phyloP scores from a whole-genome alignment of 2,113 vertebrate genomes.

The Erinaceus europaeus region DNA sequence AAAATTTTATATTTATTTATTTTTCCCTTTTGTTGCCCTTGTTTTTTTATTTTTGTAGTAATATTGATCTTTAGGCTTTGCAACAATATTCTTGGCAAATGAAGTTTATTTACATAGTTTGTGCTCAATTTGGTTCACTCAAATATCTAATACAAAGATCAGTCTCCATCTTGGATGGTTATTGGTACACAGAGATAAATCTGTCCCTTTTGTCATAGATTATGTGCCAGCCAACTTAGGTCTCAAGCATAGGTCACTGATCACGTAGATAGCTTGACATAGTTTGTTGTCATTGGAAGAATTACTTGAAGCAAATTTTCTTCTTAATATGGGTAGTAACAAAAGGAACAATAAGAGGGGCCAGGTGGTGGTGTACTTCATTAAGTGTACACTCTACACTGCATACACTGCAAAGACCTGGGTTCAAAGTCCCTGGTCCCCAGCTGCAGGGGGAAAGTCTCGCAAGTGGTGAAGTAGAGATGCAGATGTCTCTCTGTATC shows the following conservation, averaged over 20 bases:
- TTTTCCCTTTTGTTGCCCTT: no score
- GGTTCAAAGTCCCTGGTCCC: no score
- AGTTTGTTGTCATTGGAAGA: neutral
- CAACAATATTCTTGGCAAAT: neutral
- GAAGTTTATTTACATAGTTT: constrained; percentile 26
- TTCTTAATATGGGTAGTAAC: neutral
- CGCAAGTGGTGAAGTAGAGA: no score
- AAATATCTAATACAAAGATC: constrained; percentile 2
- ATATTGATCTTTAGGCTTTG: neutral
- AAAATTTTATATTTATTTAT: no score
- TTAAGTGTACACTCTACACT: no score
- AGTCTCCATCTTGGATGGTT: neutral
- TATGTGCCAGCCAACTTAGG: neutral
- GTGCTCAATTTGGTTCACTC: constrained; percentile 10
- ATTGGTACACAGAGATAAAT: neutral
- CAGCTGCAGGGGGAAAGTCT: no score
- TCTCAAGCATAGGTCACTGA: neutral
- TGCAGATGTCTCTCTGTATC: no score
- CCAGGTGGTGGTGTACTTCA: no score
- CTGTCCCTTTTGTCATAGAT: neutral
- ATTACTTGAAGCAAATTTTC: neutral
- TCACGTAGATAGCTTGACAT: neutral
- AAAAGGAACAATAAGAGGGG: no score
- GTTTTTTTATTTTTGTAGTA: no score
- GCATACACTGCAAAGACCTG: no score